Conservation (phyloP, 2,888 invertebrate genomes). For the Pyrrhosoma nymphula region DNA sequence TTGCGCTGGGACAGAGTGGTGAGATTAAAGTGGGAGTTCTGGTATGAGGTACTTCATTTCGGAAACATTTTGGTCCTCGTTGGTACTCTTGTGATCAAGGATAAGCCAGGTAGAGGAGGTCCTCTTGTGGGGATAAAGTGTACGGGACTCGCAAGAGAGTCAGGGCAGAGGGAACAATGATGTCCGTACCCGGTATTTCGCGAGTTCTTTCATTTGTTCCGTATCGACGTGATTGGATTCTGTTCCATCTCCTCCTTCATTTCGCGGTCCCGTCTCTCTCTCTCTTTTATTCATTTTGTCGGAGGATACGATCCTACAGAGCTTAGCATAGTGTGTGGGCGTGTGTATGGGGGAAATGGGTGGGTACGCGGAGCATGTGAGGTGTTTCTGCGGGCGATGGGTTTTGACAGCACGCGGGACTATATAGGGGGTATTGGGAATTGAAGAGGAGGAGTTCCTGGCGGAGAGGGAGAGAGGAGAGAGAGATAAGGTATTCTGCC, state of each 20-base stretch:
- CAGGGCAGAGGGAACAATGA: background rate
- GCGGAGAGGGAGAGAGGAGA: background rate
- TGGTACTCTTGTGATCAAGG: background rate
- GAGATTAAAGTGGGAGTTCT: background rate
- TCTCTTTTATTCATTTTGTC: background rate
- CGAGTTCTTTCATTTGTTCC: background rate
- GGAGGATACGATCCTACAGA: no score
- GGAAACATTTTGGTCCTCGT: background rate
- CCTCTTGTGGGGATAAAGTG: background rate
- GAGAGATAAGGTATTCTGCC: background rate
- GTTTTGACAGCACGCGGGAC: no score
- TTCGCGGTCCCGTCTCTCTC: background rate
- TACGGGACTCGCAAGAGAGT: background rate
- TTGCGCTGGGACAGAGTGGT: background rate
- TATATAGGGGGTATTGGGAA: background rate
- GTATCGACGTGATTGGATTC: background rate
- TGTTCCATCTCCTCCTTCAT: constrained; percentile 2
- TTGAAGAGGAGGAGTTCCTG: background rate
- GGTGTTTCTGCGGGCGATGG: no score
- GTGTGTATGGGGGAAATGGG: no score
- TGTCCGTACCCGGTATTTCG: background rate
- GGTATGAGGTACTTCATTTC: background rate
- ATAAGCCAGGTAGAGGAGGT: background rate
- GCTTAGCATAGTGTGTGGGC: no score
- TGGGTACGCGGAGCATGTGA: no score